Evolutionary conservation across 2,888 invertebrate species (phyloP).

Genomic region (Caenorhabditis plicata): DNA sequence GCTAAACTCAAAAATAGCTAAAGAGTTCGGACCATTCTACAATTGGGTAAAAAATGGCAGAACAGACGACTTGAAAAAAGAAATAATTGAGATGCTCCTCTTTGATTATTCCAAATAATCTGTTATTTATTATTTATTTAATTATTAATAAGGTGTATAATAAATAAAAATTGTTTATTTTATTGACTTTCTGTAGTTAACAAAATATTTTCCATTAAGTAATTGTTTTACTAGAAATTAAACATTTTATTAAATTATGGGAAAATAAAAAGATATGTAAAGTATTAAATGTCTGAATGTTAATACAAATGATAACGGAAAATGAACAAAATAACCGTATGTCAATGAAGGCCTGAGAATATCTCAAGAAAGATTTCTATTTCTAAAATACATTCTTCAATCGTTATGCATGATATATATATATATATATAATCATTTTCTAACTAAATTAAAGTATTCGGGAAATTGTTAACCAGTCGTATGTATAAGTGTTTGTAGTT

Average conservation of each 20-base stretch:
- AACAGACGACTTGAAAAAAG: conserved; percentile 32
- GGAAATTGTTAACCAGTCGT: no score
- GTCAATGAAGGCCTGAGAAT: neutral
- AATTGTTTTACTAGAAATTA: no score
- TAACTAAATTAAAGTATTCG: no score
- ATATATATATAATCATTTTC: no score
- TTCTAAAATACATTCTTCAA: no score
- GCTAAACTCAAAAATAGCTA: conserved; percentile 25
- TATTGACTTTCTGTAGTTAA: conserved; percentile 9
- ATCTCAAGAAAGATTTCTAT: conserved; percentile 1
- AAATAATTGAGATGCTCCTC: conserved; percentile 30
- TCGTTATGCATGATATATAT: no score
- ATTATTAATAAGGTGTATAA: conserved; percentile 8
- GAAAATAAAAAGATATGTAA: conserved; percentile 5
- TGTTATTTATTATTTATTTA: conserved; percentile 5
- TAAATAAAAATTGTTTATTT: no score
- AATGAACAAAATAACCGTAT: neutral
- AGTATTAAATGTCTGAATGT: no score
- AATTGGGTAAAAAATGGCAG: conserved; percentile 38
- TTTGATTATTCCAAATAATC: conserved; percentile 20
- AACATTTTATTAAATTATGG: conserved; percentile 18
- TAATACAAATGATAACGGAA: neutral
- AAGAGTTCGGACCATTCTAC: conserved; percentile 39
- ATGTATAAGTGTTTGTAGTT: conserved; percentile 47
- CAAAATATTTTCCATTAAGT: no score